Evolutionary conservation across 2,797 vertebrate genomes (phyloP).

Genomic region (Sphaeramia orbicularis): DNA sequence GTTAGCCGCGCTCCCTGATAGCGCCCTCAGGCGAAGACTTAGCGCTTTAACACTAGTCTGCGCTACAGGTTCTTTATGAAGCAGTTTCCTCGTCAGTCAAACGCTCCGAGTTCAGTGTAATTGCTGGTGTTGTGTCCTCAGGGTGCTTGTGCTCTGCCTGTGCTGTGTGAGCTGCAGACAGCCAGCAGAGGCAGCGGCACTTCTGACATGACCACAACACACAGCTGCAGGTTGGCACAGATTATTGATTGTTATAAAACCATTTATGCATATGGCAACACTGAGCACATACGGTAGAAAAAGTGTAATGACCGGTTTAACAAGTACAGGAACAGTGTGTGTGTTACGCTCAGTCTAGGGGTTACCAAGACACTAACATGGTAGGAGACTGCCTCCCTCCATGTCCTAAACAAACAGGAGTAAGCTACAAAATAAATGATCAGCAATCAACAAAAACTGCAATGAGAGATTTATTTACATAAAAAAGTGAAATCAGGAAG

Average conservation of each 20-base stretch:
- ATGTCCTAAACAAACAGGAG: too few relatives aligned
- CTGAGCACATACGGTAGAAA: too few relatives aligned
- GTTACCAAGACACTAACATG: too few relatives aligned
- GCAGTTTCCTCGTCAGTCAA: constrained; percentile 64
- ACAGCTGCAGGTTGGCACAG: constrained; percentile 24
- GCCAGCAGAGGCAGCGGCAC: constrained; percentile 31
- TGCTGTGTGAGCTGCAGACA: constrained; percentile 35
- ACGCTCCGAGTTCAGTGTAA: constrained; percentile 66
- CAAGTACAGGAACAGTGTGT: too few relatives aligned
- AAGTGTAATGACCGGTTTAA: too few relatives aligned
- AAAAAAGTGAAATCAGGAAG: too few relatives aligned
- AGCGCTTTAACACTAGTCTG: constrained; percentile 48
- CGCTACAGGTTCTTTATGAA: constrained; percentile 66
- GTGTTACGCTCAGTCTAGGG: too few relatives aligned
- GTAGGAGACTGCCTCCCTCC: too few relatives aligned
- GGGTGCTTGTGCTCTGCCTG: constrained; percentile 26
- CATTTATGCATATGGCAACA: too few relatives aligned
- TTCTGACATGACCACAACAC: constrained; percentile 24
- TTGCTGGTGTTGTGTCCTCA: constrained; percentile 56
- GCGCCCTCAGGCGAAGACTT: constrained; percentile 56
- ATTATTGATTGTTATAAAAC: constrained; percentile 9
- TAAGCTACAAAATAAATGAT: too few relatives aligned
- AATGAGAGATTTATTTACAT: too few relatives aligned
- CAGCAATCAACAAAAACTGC: too few relatives aligned
- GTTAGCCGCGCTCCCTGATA: constrained; percentile 27